These are phyloP conservation scores for Aphyosemion australe DNA, from an alignment of 2,113 vertebrate genomes.

Conservation along the genomic window DNA sequence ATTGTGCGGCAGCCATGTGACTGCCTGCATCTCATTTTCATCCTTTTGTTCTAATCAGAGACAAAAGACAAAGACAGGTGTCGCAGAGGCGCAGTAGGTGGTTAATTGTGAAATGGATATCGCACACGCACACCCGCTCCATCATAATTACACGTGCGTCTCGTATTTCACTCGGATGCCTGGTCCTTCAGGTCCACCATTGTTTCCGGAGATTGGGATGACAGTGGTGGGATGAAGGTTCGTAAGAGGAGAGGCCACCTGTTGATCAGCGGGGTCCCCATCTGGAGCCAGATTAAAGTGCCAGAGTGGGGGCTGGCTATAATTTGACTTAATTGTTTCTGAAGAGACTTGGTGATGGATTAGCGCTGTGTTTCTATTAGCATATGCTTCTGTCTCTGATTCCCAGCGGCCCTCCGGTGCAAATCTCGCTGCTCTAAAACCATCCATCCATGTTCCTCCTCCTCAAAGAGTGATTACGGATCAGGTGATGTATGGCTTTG, in stretches of 20 bases:
- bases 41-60: slow-evolving; percentile 23
- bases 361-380: slow-evolving; percentile 56
- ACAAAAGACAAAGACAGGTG: slow-evolving; percentile 59
- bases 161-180: slow-evolving; percentile 43
- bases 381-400: slow-evolving; percentile 36
- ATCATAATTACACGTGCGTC: slow-evolving; percentile 48
- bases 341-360: slow-evolving; percentile 68
- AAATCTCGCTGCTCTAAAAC: slow-evolving; percentile 37
- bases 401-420: slow-evolving; percentile 36
- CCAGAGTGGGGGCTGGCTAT: slow-evolving; percentile 39
- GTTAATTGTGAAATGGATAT: slow-evolving; percentile 62
- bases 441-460: slow-evolving; percentile 30
- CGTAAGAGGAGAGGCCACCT: slow-evolving; percentile 71
- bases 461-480: slow-evolving; percentile 15
- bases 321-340: slow-evolving; percentile 73
- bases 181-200: slow-evolving; percentile 30
- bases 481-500: slow-evolving; percentile 19
- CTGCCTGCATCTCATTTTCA: slow-evolving; percentile 10
- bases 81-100: slow-evolving; percentile 39
- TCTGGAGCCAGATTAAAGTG: slow-evolving; percentile 69
- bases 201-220: slow-evolving; percentile 65
- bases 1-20: not conserved
- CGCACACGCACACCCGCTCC: slow-evolving; percentile 18
- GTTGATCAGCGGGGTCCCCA: slow-evolving; percentile 73
- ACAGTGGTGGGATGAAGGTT: slow-evolving; percentile 62